A percentile compares a stretch with the other conserved stretches of the same genome.
These are phyloP conservation scores for Girardinichthys multiradiatus DNA, from an alignment of 2,113 vertebrate species.

Conservation along the genomic window DNA sequence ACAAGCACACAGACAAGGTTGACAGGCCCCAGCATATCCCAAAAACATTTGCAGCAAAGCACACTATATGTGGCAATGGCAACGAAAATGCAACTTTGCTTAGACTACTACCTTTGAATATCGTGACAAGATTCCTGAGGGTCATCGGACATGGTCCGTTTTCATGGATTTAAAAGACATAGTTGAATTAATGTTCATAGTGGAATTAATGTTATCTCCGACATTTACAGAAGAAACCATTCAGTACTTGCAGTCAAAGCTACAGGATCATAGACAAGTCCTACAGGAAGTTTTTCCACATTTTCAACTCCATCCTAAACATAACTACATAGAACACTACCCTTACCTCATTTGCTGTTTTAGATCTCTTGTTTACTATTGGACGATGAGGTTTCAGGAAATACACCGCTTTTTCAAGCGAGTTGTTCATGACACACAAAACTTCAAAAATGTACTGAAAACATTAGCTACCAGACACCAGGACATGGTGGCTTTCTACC, in stretches of 20 bases:
- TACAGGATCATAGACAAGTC: not conserved
- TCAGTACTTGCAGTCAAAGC: constrained; percentile 1
- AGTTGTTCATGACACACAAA: constrained; percentile 22
- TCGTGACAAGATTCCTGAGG: not conserved
- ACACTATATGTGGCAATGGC: constrained; percentile 28
- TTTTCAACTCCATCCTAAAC: constrained; percentile 22
- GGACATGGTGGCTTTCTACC: not conserved
- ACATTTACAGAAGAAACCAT: no score
- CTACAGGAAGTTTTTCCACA: constrained; percentile 10
- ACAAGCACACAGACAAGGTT: constrained; percentile 9
- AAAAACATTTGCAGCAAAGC: not conserved
- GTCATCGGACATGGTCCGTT: not conserved
- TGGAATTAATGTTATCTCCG: not conserved
- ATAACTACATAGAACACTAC: constrained; percentile 31
- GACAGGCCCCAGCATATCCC: constrained; percentile 4
- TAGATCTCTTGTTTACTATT: constrained; percentile 3
- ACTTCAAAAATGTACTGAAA: constrained; percentile 26
- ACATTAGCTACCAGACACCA: not conserved
- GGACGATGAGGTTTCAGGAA: constrained; percentile 47
- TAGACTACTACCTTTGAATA: constrained; percentile 27
- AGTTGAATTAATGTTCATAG: constrained; percentile 1
- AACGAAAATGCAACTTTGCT: constrained; percentile 42
- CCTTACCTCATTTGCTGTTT: constrained; percentile 18
- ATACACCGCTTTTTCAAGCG: constrained; percentile 40
- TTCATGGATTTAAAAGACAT: constrained; percentile 20